Evolutionary conservation across 2,797 vertebrate species (phyloP).

Genomic region (Ibycter americanus): DNA sequence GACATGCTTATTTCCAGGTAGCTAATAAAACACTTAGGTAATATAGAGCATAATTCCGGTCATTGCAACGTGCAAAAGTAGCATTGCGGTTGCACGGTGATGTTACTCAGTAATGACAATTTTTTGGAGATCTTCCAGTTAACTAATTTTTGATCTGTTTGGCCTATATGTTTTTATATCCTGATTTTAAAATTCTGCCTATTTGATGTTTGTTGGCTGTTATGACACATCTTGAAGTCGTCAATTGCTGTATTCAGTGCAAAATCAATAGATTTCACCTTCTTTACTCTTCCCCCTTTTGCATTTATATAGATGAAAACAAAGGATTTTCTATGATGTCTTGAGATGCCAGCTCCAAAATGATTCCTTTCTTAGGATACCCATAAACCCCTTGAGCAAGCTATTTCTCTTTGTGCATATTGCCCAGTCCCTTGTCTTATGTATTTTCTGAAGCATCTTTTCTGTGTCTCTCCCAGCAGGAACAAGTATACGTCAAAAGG

Average conservation of each 20-base stretch:
- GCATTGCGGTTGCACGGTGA: neutral
- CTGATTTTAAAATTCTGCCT: neutral
- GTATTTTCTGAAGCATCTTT: neutral
- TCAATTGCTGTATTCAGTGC: neutral
- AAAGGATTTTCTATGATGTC: neutral
- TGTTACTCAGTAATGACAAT: neutral
- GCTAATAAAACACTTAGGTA: neutral
- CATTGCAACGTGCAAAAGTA: neutral
- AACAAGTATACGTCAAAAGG: neutral
- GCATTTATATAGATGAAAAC: neutral
- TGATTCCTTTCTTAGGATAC: neutral
- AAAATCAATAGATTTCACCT: neutral
- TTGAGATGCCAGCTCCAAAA: neutral
- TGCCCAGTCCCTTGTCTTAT: neutral
- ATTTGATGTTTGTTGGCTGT: neutral
- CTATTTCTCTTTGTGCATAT: neutral
- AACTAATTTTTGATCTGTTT: neutral
- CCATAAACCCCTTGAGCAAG: neutral
- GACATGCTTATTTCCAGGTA: neutral
- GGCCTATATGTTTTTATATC: neutral
- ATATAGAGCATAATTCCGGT: neutral
- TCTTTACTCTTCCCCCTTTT: neutral
- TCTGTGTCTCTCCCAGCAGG: slow-evolving; percentile 26
- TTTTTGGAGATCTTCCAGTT: neutral
- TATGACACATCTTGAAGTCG: neutral